Percentiles rank a stretch among this genome's conserved stretches.
Evolutionary conservation across 2,113 vertebrate species (phyloP).

Genomic region (Pachypanchax playfairii): DNA sequence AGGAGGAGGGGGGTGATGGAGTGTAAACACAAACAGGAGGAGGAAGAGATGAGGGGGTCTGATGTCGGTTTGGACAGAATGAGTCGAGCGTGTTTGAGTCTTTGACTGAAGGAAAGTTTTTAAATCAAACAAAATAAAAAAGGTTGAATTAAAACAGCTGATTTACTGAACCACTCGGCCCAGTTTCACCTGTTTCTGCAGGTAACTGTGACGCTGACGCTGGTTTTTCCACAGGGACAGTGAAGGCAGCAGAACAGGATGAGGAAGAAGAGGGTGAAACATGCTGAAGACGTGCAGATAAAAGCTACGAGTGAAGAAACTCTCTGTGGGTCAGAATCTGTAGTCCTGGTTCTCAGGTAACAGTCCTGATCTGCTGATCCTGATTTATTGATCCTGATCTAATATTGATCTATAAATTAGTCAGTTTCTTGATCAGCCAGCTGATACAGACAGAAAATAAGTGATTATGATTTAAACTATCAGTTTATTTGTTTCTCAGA

Average conservation of each 20-base stretch:
- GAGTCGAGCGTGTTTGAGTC: slow-evolving; percentile 26
- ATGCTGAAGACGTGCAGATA: slow-evolving; percentile 47
- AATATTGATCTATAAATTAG: too few relatives aligned
- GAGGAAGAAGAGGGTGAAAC: slow-evolving; percentile 15
- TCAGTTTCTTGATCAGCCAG: too few relatives aligned
- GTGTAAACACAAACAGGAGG: slow-evolving; percentile 76
- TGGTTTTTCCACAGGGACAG: slow-evolving; percentile 2
- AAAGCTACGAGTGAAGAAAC: not conserved
- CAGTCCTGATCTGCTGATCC: too few relatives aligned
- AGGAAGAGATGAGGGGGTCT: slow-evolving; percentile 86
- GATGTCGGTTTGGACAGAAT: slow-evolving; percentile 80
- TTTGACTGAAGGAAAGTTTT: not conserved
- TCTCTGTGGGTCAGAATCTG: not conserved
- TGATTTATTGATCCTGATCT: not conserved
- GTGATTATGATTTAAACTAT: too few relatives aligned
- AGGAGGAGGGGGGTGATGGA: slow-evolving; percentile 86
- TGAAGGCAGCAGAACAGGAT: slow-evolving; percentile 27
- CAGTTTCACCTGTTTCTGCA: not conserved
- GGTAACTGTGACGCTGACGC: not conserved
- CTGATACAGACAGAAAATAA: too few relatives aligned
- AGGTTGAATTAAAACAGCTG: not conserved
- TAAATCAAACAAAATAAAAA: not conserved
- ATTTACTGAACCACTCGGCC: not conserved
- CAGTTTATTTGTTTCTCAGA: too few relatives aligned
- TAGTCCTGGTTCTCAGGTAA: not conserved